A percentile compares a stretch with the other conserved stretches of the same genome.
phyloP scores from a whole-genome alignment of 2,888 invertebrate genomes.

The Hypercompe scribonia region DNA sequence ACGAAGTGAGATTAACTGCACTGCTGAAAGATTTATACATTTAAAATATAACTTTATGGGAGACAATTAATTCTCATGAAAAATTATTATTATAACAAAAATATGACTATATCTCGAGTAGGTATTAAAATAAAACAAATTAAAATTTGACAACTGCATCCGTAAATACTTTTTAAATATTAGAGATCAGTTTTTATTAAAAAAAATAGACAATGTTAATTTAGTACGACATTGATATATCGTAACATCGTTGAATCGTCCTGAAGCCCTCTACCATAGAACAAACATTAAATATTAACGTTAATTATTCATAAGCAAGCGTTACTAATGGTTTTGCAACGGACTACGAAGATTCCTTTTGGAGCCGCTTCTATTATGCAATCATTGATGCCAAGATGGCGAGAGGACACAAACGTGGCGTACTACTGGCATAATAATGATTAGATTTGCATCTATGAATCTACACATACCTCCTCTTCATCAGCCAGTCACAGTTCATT shows the following conservation, averaged over 20 bases:
- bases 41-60: constrained; percentile 36
- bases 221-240: constrained; percentile 4
- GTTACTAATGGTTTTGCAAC: constrained; percentile 16
- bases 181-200: neutral
- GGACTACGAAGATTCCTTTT: constrained; percentile 26
- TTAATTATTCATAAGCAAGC: constrained; percentile 24
- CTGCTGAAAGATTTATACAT: constrained; percentile 35
- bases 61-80: neutral
- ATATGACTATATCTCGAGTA: neutral
- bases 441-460: constrained; percentile 44
- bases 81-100: neutral
- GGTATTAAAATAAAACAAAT: neutral
- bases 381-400: constrained; percentile 39
- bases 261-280: constrained; percentile 3
- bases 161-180: neutral
- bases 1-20: constrained; percentile 38
- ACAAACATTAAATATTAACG: constrained; percentile 18
- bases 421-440: constrained; percentile 46
- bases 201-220: neutral
- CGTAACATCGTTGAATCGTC: neutral
- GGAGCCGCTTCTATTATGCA: constrained; percentile 48
- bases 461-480: neutral
- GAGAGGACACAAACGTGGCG: constrained; percentile 21
- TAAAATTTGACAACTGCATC: neutral
- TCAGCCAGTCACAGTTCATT: too few relatives aligned